Conservation (phyloP, 2,113 vertebrate genomes). For the Chauna torquata region DNA sequence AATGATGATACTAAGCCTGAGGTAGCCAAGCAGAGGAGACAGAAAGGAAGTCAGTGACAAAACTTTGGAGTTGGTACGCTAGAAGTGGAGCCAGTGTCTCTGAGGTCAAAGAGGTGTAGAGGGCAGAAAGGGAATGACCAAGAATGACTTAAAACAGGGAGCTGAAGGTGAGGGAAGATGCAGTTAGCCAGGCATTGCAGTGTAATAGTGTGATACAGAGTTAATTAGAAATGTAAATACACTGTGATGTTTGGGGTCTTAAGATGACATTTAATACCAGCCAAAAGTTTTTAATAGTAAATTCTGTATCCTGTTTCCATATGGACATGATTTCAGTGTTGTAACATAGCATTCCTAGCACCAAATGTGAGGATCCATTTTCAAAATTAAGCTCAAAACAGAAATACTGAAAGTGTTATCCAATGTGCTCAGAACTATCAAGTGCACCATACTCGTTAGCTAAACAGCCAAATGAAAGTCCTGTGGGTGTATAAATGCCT, state of each 20-base stretch:
- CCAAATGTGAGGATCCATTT: background rate
- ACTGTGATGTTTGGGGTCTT: background rate
- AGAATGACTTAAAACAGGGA: background rate
- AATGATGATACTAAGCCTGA: background rate
- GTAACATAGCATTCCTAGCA: background rate
- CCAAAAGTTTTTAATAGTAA: background rate
- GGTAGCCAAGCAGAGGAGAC: background rate
- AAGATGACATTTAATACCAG: background rate
- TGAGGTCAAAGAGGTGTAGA: background rate
- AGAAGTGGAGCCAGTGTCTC: background rate
- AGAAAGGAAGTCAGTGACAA: background rate
- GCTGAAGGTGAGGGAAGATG: background rate
- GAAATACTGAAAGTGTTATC: background rate
- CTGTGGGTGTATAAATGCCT: background rate
- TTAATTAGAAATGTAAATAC: background rate
- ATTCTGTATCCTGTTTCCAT: background rate
- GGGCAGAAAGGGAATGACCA: background rate
- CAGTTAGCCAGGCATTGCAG: background rate
- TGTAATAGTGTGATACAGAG: background rate
- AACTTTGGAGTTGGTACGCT: background rate
- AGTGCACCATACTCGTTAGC: background rate
- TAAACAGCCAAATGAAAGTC: background rate
- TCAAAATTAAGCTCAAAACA: conserved; percentile 1
- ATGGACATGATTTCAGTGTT: background rate
- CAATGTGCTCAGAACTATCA: background rate